A percentile compares a stretch with the other conserved stretches of the same genome.
phyloP scores from a whole-genome alignment of 2,888 invertebrate genomes.

The Philhelius pedissequus region DNA sequence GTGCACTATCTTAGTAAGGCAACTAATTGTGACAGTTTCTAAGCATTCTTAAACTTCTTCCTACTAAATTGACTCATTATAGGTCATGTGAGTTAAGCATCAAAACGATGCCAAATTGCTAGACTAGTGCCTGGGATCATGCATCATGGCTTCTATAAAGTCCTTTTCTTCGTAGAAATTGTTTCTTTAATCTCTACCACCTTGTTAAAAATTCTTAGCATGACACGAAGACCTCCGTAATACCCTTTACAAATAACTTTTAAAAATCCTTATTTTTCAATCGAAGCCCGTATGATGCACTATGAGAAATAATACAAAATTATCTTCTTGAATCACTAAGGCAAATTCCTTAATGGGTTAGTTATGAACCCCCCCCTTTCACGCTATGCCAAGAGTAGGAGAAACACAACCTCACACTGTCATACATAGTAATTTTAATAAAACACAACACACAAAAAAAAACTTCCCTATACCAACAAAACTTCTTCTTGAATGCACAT shows the following conservation, averaged over 20 bases:
- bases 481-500: constrained; percentile 16
- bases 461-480: not conserved
- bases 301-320: not conserved
- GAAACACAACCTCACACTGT: not conserved
- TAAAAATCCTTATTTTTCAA: not conserved
- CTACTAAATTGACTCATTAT: no score
- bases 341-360: not conserved
- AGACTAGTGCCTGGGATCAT: no score
- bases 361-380: not conserved
- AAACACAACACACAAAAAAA: not conserved
- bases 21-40: no score
- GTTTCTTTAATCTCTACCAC: not conserved
- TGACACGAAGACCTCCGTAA: not conserved
- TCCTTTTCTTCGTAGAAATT: no score
- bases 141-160: no score
- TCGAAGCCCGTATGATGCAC: not conserved
- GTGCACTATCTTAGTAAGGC: no score
- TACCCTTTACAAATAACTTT: not conserved
- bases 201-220: not conserved
- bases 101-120: no score
- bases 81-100: no score
- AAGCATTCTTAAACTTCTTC: no score
- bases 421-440: not conserved
- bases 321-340: not conserved
- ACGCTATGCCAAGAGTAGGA: not conserved